These are phyloP conservation scores for Vandiemenella viatica DNA, from an alignment of 2,888 invertebrate species.

Conservation along the genomic window DNA sequence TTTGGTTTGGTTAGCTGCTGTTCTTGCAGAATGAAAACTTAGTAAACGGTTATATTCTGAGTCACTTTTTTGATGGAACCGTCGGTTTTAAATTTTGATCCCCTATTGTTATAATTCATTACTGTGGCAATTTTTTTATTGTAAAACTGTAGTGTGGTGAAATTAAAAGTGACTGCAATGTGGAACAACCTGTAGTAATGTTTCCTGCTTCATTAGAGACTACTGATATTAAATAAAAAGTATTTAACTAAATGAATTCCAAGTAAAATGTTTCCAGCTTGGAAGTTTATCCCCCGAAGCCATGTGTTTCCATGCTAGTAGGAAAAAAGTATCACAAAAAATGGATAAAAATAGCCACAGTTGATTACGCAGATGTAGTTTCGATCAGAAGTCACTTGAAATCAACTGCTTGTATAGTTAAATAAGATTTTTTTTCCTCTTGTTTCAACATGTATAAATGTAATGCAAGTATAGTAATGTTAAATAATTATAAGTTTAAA, in stretches of 20 bases:
- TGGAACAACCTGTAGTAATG: too few relatives aligned
- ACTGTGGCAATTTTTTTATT: too few relatives aligned
- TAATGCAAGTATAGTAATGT: background rate
- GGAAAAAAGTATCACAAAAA: background rate
- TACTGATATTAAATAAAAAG: constrained; percentile 1
- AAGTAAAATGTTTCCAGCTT: background rate
- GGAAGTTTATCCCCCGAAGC: background rate
- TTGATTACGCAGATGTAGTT: background rate
- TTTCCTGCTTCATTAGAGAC: constrained; percentile 3
- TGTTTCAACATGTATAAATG: constrained; percentile 8
- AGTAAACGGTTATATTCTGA: too few relatives aligned
- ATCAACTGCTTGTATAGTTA: constrained; percentile 12
- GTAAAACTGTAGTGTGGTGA: background rate
- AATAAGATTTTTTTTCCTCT: constrained; percentile 10
- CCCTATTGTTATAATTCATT: too few relatives aligned
- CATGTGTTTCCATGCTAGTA: background rate
- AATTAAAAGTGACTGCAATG: too few relatives aligned
- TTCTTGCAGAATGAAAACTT: too few relatives aligned
- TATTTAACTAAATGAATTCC: background rate
- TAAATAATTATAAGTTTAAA: background rate
- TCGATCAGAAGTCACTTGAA: background rate
- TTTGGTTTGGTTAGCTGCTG: too few relatives aligned
- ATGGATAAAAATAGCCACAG: background rate
- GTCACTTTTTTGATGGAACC: too few relatives aligned
- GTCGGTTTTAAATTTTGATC: too few relatives aligned